Evolutionary conservation across 1,140 invertebrate species (phyloP).

Genomic region (Aporrectodea caliginosa): DNA sequence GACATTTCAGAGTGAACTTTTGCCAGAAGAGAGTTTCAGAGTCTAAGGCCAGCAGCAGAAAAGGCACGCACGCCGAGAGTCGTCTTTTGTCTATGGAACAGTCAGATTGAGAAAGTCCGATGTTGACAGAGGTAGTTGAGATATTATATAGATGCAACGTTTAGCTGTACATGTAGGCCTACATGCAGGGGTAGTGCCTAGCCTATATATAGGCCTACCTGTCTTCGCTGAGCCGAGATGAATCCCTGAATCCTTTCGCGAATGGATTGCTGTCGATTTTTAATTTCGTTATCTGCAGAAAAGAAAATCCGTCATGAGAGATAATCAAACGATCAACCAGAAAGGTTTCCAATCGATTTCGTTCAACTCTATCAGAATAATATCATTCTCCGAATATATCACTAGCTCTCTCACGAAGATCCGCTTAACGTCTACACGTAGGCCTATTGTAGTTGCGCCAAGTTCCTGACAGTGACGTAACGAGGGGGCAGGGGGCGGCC

Average conservation of each 20-base stretch:
- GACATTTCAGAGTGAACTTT: no score
- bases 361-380: no score
- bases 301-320: no score
- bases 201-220: background rate
- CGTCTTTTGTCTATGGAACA: background rate
- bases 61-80: background rate
- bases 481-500: no score
- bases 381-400: no score
- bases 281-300: constrained; percentile 73
- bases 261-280: constrained; percentile 96
- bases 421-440: no score
- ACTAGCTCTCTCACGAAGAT: no score
- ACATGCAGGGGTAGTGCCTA: background rate
- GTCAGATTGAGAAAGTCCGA: background rate
- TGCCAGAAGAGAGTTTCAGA: background rate
- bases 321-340: no score
- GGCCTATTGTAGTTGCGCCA: no score
- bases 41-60: background rate
- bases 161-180: background rate
- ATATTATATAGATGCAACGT: background rate
- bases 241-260: constrained; percentile 90
- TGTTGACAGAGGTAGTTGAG: background rate
- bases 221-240: constrained; percentile 79
- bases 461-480: no score
- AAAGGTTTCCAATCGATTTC: no score